Evolutionary conservation across 2,113 vertebrate genomes (phyloP).

Genomic region (Edolisoma coerulescens): DNA sequence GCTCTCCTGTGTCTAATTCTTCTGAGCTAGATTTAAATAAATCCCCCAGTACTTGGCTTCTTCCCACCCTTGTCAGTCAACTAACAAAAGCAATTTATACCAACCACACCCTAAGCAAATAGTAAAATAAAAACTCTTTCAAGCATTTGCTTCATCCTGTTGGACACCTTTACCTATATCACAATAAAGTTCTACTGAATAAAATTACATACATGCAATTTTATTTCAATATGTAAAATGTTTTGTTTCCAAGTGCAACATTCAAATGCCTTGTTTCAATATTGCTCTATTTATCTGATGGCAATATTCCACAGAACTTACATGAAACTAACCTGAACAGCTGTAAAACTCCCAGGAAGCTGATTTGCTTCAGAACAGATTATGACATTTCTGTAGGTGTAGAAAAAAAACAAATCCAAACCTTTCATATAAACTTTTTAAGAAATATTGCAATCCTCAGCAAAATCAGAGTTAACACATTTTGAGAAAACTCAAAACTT

Average conservation of each 20-base stretch:
- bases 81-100: conserved; percentile 20
- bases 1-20: conserved; percentile 68
- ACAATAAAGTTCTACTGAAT: background rate
- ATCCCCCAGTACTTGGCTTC: background rate
- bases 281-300: background rate
- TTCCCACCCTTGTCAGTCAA: background rate
- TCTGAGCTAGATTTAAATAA: conserved; percentile 74
- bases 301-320: background rate
- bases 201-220: background rate
- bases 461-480: background rate
- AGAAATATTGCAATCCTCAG: background rate
- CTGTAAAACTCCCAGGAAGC: background rate
- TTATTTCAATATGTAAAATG: background rate
- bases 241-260: background rate
- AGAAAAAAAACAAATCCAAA: background rate
- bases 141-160: background rate
- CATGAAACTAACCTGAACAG: background rate
- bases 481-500: background rate
- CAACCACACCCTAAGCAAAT: background rate
- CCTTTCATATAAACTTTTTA: background rate
- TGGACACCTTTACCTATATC: background rate
- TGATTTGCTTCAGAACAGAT: background rate
- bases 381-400: background rate
- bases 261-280: background rate
- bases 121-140: conserved; percentile 23